A percentile compares a stretch with the other conserved stretches of the same genome.
These are phyloP conservation scores for Triplophysa yarkandensis DNA, from an alignment of 2,797 vertebrate species.

Conservation along the genomic window DNA sequence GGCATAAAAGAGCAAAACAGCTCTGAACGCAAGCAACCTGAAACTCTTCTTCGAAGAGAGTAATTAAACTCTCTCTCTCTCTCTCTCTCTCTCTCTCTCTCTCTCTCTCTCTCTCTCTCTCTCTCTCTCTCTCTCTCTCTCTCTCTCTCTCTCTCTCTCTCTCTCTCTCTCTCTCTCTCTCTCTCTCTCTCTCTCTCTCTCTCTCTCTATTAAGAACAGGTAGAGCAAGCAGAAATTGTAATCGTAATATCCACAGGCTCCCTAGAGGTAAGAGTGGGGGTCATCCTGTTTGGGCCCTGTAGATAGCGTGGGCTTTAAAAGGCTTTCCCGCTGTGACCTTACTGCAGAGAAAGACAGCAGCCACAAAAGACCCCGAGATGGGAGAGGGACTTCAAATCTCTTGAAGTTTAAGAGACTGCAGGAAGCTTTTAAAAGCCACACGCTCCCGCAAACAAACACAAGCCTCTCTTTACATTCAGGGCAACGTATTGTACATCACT, in stretches of 20 bases:
- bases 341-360: background rate
- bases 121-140: too few relatives aligned
- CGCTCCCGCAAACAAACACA: constrained; percentile 7
- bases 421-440: constrained; percentile 31
- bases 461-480: constrained; percentile 2
- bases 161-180: too few relatives aligned
- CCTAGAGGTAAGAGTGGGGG: constrained; percentile 6
- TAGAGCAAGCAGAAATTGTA: background rate
- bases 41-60: constrained; percentile 12
- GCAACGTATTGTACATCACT: background rate
- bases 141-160: too few relatives aligned
- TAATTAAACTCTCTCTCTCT: constrained; percentile 23
- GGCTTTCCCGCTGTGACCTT: constrained; percentile 21
- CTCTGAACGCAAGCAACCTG: background rate
- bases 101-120: too few relatives aligned
- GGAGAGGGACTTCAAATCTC: constrained; percentile 3
- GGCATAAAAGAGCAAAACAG: constrained; percentile 34
- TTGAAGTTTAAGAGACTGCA: background rate
- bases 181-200: background rate
- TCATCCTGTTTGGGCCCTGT: constrained; percentile 6
- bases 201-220: background rate
- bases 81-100: too few relatives aligned
- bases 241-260: constrained; percentile 8
- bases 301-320: constrained; percentile 17
- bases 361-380: constrained; percentile 4